Conservation (phyloP, 2,797 vertebrate species). For the Myripristis jacobus region DNA sequence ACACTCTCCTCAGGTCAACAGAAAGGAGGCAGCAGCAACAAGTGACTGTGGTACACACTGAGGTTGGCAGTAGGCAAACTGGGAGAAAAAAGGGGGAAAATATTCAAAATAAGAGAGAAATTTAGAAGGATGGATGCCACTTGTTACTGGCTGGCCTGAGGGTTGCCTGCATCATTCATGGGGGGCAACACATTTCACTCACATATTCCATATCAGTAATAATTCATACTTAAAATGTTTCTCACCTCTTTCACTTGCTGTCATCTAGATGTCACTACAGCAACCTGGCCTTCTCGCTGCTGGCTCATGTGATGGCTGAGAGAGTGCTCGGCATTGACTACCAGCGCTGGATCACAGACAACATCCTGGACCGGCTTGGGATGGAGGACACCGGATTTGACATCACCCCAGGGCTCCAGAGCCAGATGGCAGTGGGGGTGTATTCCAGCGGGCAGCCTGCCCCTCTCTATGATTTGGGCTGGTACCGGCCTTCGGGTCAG, state of each 20-base stretch:
- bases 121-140: no score
- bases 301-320: slow-evolving; percentile 91
- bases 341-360: slow-evolving; percentile 91
- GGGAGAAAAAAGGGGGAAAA: no score
- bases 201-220: neutral
- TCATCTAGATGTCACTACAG: slow-evolving; percentile 93
- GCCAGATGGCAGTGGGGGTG: slow-evolving; percentile 91
- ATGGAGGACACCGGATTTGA: slow-evolving; percentile 96
- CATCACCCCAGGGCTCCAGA: slow-evolving; percentile 82
- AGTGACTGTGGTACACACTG: no score
- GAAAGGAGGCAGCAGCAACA: no score
- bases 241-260: neutral
- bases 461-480: slow-evolving; percentile 93
- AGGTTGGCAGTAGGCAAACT: no score
- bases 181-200: no score
- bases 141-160: no score
- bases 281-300: slow-evolving; percentile 92
- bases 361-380: slow-evolving; percentile 90
- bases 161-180: no score
- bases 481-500: slow-evolving; percentile 96
- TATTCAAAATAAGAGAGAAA: no score
- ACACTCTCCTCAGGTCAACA: no score
- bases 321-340: slow-evolving; percentile 86
- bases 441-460: slow-evolving; percentile 88
- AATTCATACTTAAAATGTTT: neutral